Conservation (phyloP, 2,888 invertebrate genomes). For the Colletes collaris region DNA sequence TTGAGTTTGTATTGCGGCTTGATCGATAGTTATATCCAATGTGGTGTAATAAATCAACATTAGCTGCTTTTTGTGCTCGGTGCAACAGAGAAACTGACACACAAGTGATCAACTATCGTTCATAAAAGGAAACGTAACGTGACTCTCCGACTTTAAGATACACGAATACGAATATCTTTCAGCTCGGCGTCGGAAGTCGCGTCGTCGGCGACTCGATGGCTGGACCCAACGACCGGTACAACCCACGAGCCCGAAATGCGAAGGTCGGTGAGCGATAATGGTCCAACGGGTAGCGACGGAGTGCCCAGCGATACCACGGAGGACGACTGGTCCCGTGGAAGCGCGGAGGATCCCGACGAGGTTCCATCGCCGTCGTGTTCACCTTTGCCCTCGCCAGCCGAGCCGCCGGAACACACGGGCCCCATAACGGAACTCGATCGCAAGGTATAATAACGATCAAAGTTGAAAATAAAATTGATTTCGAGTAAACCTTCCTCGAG, state of each 20-base stretch:
- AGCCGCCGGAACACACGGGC: constrained; percentile 80
- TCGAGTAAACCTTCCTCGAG: not conserved
- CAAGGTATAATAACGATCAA: constrained; percentile 77
- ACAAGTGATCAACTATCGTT: no score
- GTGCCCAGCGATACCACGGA: constrained; percentile 87
- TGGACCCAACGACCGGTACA: constrained; percentile 75
- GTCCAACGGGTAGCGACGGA: constrained; percentile 84
- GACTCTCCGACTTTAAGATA: no score
- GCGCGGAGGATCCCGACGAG: constrained; percentile 87
- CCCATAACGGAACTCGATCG: constrained; percentile 87
- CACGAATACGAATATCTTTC: not conserved
- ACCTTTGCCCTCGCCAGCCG: constrained; percentile 74
- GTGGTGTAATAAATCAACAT: no score
- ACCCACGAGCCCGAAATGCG: constrained; percentile 79
- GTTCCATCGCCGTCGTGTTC: constrained; percentile 80
- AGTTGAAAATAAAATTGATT: not conserved
- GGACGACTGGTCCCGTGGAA: constrained; percentile 89
- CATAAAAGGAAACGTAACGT: no score
- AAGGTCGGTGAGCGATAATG: constrained; percentile 81
- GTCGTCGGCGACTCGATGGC: constrained; percentile 74
- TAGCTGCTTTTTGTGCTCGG: no score
- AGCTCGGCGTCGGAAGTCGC: constrained; percentile 81
- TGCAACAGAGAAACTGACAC: no score
- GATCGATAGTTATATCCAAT: no score
- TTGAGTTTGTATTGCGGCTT: no score